Evolutionary conservation across 2,888 invertebrate species (phyloP).

Genomic region (Phania funesta): DNA sequence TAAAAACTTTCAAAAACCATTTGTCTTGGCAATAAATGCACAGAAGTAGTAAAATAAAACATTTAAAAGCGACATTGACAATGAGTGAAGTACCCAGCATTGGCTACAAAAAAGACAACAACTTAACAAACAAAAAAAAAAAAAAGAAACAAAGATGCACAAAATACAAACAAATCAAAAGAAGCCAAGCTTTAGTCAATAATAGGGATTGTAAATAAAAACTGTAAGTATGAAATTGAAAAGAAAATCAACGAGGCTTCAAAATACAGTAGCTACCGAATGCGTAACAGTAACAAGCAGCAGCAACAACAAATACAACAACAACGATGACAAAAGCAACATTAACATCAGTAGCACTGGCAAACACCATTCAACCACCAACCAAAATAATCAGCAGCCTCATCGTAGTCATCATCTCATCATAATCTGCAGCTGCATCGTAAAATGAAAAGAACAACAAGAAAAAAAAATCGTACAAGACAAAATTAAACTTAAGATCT

Average conservation of each 20-base stretch:
- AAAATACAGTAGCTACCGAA: constrained; percentile 64
- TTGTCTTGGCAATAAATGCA: constrained; percentile 66
- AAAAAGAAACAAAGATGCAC: not conserved
- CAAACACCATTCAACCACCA: constrained; percentile 45
- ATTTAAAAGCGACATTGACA: constrained; percentile 69
- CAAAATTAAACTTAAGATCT: constrained; percentile 55
- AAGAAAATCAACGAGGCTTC: constrained; percentile 57
- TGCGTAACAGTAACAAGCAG: constrained; percentile 66
- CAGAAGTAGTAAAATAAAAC: constrained; percentile 55
- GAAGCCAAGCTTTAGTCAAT: constrained; percentile 47
- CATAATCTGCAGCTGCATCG: constrained; percentile 66
- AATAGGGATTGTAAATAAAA: constrained; percentile 57
- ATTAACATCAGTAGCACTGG: constrained; percentile 34
- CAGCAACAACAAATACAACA: constrained; percentile 44
- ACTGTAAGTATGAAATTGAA: constrained; percentile 56
- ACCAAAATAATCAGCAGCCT: constrained; percentile 54
- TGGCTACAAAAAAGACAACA: constrained; percentile 15
- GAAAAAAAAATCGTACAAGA: constrained; percentile 50
- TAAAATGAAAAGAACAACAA: constrained; percentile 20
- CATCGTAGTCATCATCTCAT: constrained; percentile 63
- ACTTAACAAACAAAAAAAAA: not conserved
- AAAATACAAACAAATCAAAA: constrained; percentile 5
- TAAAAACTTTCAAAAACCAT: constrained; percentile 59
- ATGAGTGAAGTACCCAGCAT: constrained; percentile 55
- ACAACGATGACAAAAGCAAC: constrained; percentile 18